phyloP scores from a whole-genome alignment of 2,797 vertebrate species.

The Myotis daubentonii region DNA sequence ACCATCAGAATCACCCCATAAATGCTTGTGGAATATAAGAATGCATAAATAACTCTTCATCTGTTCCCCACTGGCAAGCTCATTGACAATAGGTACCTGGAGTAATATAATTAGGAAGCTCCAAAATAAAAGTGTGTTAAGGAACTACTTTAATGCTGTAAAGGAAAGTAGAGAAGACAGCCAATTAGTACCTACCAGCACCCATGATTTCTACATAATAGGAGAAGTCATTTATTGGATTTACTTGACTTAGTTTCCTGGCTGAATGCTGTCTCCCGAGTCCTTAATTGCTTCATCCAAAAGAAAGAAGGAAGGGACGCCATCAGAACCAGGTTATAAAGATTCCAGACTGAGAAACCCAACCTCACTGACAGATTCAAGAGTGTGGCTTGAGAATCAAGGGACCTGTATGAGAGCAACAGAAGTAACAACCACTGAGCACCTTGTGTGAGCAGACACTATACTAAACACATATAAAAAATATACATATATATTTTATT shows the following conservation, averaged over 20 bases:
- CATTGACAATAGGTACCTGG: conserved; percentile 64
- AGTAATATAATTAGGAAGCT: conserved; percentile 74
- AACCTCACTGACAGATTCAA: not conserved
- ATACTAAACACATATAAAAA: not conserved
- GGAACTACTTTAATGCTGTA: conserved; percentile 72
- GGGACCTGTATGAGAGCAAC: not conserved
- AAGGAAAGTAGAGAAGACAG: conserved; percentile 75
- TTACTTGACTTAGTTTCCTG: conserved; percentile 55
- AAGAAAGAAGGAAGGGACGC: not conserved
- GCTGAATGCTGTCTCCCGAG: conserved; percentile 33
- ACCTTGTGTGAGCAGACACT: not conserved
- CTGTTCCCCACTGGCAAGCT: not conserved
- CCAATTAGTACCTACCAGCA: conserved; percentile 70
- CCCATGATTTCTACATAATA: conserved; percentile 72
- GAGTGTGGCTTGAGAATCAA: not conserved
- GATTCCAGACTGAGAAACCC: not conserved
- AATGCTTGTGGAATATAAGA: conserved; percentile 52
- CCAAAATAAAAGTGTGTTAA: conserved; percentile 78
- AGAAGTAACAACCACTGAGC: not conserved
- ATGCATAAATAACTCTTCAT: conserved; percentile 49
- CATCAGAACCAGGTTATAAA: not conserved
- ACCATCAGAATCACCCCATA: conserved; percentile 29
- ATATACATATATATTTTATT: too few species aligned
- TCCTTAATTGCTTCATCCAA: conserved; percentile 57
- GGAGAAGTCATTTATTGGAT: conserved; percentile 73